phyloP scores from a whole-genome alignment of 2,797 vertebrate species.

The Phrynocephalus forsythii region DNA sequence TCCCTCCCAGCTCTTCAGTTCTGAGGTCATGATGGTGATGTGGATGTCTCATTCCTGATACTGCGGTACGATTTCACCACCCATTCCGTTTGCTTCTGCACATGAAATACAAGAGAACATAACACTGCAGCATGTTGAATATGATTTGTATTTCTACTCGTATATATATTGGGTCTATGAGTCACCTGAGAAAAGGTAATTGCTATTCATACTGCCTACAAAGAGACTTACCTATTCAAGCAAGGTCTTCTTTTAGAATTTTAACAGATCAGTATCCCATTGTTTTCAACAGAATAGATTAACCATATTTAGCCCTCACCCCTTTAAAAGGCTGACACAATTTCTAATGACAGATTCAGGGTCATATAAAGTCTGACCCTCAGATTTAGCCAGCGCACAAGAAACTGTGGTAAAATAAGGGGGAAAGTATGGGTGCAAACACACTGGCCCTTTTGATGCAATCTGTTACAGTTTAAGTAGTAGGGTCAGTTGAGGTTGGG shows the following conservation, averaged over 20 bases:
- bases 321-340: neutral
- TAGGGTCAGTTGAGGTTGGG: too few species aligned
- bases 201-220: neutral
- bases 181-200: too few species aligned
- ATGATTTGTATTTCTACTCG: neutral
- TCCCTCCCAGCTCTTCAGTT: too few species aligned
- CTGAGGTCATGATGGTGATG: too few species aligned
- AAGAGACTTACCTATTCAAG: neutral
- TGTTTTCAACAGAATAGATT: neutral
- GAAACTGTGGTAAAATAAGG: neutral
- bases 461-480: too few species aligned
- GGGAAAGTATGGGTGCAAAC: too few species aligned
- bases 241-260: constrained; percentile 7
- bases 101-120: neutral
- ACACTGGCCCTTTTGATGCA: too few species aligned
- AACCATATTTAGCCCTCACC: neutral
- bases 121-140: neutral
- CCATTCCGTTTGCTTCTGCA: neutral
- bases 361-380: neutral
- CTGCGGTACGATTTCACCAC: neutral
- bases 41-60: neutral
- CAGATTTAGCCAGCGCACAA: neutral
- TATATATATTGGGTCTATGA: neutral
- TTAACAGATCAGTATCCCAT: neutral
- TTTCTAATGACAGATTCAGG: neutral